Evolutionary conservation across 2,113 vertebrate species (phyloP).

Genomic region (Panurus biarmicus): DNA sequence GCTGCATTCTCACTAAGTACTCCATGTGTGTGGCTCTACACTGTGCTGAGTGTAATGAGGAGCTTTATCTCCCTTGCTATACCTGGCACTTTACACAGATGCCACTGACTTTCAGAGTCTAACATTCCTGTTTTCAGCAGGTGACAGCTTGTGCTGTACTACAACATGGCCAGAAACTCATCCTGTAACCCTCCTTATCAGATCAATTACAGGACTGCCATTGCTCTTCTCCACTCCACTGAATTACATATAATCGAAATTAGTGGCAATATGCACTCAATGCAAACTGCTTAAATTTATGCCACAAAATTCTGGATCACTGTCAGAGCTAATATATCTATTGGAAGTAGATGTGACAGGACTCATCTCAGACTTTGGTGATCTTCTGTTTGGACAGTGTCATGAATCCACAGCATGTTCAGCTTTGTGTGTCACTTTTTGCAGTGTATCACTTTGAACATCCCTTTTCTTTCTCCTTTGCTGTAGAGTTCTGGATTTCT

Average conservation of each 20-base stretch:
- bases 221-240: not conserved
- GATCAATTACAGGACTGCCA: not conserved
- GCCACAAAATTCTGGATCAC: not conserved
- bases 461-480: not conserved
- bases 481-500: not conserved
- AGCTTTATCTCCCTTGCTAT: not conserved
- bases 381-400: not conserved
- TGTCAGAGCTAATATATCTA: not conserved
- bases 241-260: slow-evolving; percentile 4
- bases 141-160: not conserved
- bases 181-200: not conserved
- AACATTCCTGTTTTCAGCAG: not conserved
- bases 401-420: not conserved
- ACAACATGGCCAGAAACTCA: not conserved
- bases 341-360: not conserved
- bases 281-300: slow-evolving; percentile 10
- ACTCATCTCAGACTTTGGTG: not conserved
- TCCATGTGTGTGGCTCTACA: not conserved
- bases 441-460: not conserved
- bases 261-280: not conserved
- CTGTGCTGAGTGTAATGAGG: not conserved
- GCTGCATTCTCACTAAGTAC: not conserved
- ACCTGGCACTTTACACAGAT: not conserved
- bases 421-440: not conserved
- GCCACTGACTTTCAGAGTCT: not conserved